Conservation (phyloP, 2,113 vertebrate genomes). For the Zootoca vivipara region DNA sequence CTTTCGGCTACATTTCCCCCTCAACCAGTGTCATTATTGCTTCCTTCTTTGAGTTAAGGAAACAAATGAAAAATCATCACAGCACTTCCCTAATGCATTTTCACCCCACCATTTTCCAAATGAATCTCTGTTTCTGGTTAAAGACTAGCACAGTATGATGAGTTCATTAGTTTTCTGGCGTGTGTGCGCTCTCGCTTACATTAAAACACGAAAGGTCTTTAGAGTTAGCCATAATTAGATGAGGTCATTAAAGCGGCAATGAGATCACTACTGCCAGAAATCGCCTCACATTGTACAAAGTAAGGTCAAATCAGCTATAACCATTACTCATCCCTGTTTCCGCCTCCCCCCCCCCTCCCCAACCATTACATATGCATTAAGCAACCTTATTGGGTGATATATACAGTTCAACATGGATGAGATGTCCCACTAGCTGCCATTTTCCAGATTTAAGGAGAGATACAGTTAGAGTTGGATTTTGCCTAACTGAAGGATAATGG, state of each 20-base stretch:
- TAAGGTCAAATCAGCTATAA: slow-evolving; percentile 77
- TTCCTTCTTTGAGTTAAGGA: slow-evolving; percentile 63
- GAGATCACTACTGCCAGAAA: slow-evolving; percentile 75
- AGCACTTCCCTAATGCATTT: slow-evolving; percentile 63
- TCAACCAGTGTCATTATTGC: slow-evolving; percentile 52
- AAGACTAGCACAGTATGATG: slow-evolving; percentile 60
- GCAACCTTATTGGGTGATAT: slow-evolving; percentile 43
- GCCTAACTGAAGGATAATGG: too few relatives aligned
- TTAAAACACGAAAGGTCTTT: slow-evolving; percentile 70
- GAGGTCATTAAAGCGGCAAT: slow-evolving; percentile 77
- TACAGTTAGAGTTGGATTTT: too few relatives aligned
- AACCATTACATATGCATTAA: slow-evolving; percentile 64
- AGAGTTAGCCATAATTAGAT: slow-evolving; percentile 76
- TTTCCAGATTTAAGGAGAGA: background rate
- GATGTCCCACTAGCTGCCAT: background rate
- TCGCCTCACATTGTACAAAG: slow-evolving; percentile 59
- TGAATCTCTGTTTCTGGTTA: slow-evolving; percentile 72
- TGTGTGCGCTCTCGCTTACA: slow-evolving; percentile 62
- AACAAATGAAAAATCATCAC: slow-evolving; percentile 68
- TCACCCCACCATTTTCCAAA: slow-evolving; percentile 69
- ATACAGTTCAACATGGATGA: slow-evolving; percentile 38
- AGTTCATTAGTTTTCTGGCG: slow-evolving; percentile 73
- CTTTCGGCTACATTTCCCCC: slow-evolving; percentile 19
- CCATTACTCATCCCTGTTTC: slow-evolving; percentile 59
- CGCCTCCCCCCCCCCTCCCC: background rate